Conservation (phyloP, 2,797 vertebrate species). For the Coccyzus lansbergi region DNA sequence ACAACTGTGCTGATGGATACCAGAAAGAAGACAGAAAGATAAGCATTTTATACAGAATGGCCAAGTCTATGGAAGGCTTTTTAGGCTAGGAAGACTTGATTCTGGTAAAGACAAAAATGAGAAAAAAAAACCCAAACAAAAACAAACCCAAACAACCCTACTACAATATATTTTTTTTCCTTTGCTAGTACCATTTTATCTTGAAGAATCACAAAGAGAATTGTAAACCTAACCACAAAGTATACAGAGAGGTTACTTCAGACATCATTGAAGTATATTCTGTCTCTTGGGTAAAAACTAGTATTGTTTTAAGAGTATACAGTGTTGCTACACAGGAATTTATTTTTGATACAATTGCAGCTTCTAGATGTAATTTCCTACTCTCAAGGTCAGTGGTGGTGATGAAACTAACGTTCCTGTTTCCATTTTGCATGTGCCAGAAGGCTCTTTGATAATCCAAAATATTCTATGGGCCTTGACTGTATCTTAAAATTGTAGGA, state of each 20-base stretch:
- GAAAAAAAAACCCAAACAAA: neutral
- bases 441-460: slow-evolving; percentile 20
- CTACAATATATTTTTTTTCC: neutral
- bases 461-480: slow-evolving; percentile 19
- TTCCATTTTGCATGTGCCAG: slow-evolving; percentile 26
- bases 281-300: slow-evolving; percentile 50
- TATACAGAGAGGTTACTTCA: slow-evolving; percentile 25
- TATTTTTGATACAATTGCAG: neutral
- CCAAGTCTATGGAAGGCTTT: neutral
- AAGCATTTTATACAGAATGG: neutral
- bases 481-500: neutral
- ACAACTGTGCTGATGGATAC: neutral
- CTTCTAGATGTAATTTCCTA: slow-evolving; percentile 23
- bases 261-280: slow-evolving; percentile 18
- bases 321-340: neutral
- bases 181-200: slow-evolving; percentile 10
- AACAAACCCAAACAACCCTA: neutral
- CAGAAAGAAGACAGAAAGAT: neutral
- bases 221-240: neutral
- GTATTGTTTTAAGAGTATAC: neutral
- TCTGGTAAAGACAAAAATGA: neutral
- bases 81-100: neutral
- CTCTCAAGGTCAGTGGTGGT: neutral
- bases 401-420: neutral
- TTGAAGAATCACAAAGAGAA: neutral